Evolutionary conservation across 2,888 invertebrate species (phyloP).

Genomic region (Hemithea aestivaria): DNA sequence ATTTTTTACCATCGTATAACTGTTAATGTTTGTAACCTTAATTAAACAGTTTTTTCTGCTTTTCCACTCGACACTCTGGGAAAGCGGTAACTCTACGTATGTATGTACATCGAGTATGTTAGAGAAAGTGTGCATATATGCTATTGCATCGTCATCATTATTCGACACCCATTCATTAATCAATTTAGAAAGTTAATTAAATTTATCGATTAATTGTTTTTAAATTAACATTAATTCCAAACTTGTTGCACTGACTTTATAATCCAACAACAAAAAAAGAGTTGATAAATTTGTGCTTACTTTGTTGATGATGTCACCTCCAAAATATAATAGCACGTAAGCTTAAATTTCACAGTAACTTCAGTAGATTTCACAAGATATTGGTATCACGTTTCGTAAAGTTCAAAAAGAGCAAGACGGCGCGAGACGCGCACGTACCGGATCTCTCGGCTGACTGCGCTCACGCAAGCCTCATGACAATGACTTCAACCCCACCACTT

Average conservation of each 20-base stretch:
- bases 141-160: constrained; percentile 46
- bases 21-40: neutral
- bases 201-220: constrained; percentile 35
- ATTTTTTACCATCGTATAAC: too few species aligned
- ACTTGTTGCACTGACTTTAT: too few species aligned
- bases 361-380: constrained; percentile 22
- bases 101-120: constrained; percentile 24
- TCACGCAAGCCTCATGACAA: constrained; percentile 51
- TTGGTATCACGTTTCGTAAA: constrained; percentile 19
- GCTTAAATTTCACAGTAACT: constrained; percentile 1
- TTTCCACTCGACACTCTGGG: constrained; percentile 28
- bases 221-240: too few species aligned
- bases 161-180: constrained; percentile 47
- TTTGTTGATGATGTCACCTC: constrained; percentile 14
- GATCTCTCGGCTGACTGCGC: constrained; percentile 63
- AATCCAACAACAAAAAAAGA: too few species aligned
- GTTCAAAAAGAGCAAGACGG: constrained; percentile 11
- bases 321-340: neutral
- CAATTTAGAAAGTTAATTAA: constrained; percentile 64
- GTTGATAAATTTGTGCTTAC: too few species aligned
- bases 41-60: neutral
- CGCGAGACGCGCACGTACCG: constrained; percentile 46
- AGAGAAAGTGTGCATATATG: constrained; percentile 59
- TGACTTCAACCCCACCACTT: constrained; percentile 54
- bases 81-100: constrained; percentile 50